Evolutionary conservation across 2,888 invertebrate species (phyloP).

Genomic region (Mayetiola destructor): DNA sequence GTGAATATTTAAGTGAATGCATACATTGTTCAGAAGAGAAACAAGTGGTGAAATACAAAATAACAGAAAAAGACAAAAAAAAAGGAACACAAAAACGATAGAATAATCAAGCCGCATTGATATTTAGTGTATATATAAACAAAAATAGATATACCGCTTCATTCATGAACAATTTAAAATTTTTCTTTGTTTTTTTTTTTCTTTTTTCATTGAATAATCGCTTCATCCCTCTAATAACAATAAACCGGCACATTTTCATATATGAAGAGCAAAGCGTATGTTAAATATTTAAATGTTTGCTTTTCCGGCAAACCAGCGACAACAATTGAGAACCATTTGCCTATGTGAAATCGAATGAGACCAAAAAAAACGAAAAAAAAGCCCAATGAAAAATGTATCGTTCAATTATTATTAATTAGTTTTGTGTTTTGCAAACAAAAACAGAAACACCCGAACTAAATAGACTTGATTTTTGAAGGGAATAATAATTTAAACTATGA

Average conservation of each 20-base stretch:
- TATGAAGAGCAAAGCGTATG: not conserved
- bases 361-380: not conserved
- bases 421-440: not conserved
- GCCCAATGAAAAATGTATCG: not conserved
- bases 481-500: too few relatives aligned
- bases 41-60: not conserved
- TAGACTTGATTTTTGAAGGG: too few relatives aligned
- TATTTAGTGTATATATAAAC: not conserved
- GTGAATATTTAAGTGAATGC: too few relatives aligned
- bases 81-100: not conserved
- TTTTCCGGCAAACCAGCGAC: not conserved
- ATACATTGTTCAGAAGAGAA: too few relatives aligned
- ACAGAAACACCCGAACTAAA: not conserved
- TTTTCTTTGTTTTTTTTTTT: not conserved
- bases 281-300: not conserved
- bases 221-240: too few relatives aligned
- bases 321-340: too few relatives aligned
- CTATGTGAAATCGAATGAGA: not conserved
- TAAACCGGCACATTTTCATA: too few relatives aligned
- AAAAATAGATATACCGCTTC: too few relatives aligned
- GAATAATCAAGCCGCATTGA: not conserved
- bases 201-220: too few relatives aligned
- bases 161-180: too few relatives aligned
- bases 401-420: conserved; percentile 6
- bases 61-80: not conserved